Conservation (phyloP, 2,797 vertebrate genomes). For the Harpagifer antarcticus region DNA sequence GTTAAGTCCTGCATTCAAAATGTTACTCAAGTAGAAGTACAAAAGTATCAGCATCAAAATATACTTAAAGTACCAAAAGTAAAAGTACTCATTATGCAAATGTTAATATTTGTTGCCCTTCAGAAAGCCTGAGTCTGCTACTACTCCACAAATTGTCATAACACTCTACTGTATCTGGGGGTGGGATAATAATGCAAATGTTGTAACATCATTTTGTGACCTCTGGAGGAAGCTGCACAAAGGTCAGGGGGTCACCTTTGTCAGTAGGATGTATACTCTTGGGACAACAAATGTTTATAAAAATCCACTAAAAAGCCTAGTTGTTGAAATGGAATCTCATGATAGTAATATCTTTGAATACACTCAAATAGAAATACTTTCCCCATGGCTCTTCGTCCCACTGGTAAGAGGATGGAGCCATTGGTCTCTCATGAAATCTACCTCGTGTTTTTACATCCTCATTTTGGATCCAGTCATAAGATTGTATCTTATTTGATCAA, state of each 20-base stretch:
- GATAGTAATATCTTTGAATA: background rate
- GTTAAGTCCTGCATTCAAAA: no score
- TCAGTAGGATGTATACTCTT: background rate
- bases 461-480: background rate
- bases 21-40: no score
- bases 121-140: no score
- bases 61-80: no score
- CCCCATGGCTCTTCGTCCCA: background rate
- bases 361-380: background rate
- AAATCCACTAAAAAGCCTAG: background rate
- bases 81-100: no score
- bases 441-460: slow-evolving; percentile 4
- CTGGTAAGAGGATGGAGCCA: background rate
- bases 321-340: background rate
- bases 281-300: background rate
- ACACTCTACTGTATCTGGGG: no score
- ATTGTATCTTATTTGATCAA: background rate
- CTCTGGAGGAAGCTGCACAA: no score
- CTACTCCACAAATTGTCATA: no score
- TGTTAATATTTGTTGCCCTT: no score
- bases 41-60: no score
- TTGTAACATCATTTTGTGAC: no score
- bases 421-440: background rate
- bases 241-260: background rate
- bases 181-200: no score